Base-by-base conservation (phyloP, 53 echinoderm and acorn worm genomes). In the Holothuria scabra region DNA sequence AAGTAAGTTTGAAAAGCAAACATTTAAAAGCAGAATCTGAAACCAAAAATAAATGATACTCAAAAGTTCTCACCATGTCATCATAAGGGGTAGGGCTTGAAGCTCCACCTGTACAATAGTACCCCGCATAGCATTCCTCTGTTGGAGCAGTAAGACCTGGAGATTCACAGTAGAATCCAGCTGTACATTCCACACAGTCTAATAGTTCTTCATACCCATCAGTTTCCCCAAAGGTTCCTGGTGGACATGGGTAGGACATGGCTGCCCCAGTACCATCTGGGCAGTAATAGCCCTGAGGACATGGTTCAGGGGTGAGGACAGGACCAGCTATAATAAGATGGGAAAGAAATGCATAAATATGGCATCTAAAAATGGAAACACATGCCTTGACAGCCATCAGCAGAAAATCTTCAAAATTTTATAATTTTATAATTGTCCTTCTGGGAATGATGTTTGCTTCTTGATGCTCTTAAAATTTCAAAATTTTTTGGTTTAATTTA, bases 231-330 rank as follows among this genome's bases (percentile, higher is more conserved):
- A 83, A 97, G 29, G 94, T 97, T 11, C 99, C 94, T 25, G 79
- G 89, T 18, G 94, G 99, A 68, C 99, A 97, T 56, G 99, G 87
- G 76, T 95, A 63, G 62, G 91, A 67, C 67, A 80, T 82, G 56
- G 84, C 86, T 23, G 89, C 58, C 19, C 91, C 89, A 14, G 99
- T 97, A 16, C 99, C 95, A 7, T 86, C 86, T 5, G 99, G 94
- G 66, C 99, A 97, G 89, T 87, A 97, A 87, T 97, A 97, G 46
- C 99, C 99, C 52, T 76, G 88, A 4, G 99, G 99, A 69, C 99
- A 97, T 58, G 80, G 69, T 34, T 60, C 61, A 20, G 99, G 92
- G 66, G 79, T 89, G 46, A 83, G 79, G 9, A 96, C 91, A 3
- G 96, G 96, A 14, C 96, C 96, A 60, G 84, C 96, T 96, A 71